These are phyloP conservation scores for Cerastis rubricosa DNA, from an alignment of 2,888 invertebrate species.

Conservation along the genomic window DNA sequence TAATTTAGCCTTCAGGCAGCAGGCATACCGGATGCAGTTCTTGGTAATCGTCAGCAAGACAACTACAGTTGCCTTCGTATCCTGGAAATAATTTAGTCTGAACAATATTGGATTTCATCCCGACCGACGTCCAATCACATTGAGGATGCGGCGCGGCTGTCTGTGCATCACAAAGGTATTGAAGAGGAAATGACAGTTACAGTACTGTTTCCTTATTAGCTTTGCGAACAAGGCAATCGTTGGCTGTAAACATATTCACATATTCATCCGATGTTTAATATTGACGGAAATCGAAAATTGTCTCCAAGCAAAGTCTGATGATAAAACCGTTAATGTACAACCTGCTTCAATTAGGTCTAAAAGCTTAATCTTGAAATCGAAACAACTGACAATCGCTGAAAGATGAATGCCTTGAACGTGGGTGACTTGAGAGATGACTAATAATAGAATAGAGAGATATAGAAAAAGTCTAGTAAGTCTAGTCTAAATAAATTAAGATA, in stretches of 20 bases:
- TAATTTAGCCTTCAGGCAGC: not conserved
- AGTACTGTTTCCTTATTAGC: slow-evolving; percentile 60
- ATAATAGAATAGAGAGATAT: not conserved
- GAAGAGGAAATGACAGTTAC: slow-evolving; percentile 54
- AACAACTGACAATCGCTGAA: not conserved
- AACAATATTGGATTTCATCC: slow-evolving; percentile 38
- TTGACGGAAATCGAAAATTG: slow-evolving; percentile 44
- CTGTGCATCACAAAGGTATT: slow-evolving; percentile 41
- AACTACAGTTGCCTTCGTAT: not conserved
- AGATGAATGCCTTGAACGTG: not conserved
- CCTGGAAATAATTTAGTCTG: slow-evolving; percentile 27
- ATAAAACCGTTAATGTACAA: not conserved
- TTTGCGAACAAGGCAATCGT: slow-evolving; percentile 36
- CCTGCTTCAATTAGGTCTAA: not conserved
- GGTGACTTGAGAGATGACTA: not conserved
- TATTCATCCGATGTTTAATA: not conserved
- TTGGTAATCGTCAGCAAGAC: not conserved
- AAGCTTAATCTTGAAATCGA: not conserved
- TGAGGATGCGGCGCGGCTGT: slow-evolving; percentile 27
- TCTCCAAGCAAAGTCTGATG: not conserved
- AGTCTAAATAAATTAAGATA: not conserved
- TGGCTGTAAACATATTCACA: slow-evolving; percentile 37
- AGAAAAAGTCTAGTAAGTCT: not conserved
- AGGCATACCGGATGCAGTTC: not conserved
- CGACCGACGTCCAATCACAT: slow-evolving; percentile 34